Evolutionary conservation across 2,797 vertebrate genomes (phyloP), one percentile per base, ranked within the genome.

Genomic region (Rhincodon typus): DNA sequence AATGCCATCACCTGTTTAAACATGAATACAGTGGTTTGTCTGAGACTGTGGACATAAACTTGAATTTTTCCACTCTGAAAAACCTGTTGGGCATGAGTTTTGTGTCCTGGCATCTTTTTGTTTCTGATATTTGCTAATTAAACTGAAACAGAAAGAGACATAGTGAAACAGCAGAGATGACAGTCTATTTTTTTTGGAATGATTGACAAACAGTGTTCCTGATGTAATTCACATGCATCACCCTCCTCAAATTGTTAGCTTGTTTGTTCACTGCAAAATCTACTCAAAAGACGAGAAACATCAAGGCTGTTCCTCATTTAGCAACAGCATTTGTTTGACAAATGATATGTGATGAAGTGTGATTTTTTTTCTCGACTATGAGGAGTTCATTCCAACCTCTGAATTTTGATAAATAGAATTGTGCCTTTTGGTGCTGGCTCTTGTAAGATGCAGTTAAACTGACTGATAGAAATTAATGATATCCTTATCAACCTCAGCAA

Each of bases 361-460:
- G 62, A 67, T 42, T 93, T 93, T 57, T 57, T 62, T 93, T 42
- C n/a, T 23, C 69, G 46, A 95, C 67, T 46, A 53, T 8, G 21
- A 30, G 25, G 94, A 77, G 30, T 77, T 53, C 69, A 74, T 95
- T 34, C 42, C 27, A 72, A 53, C 70, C 94, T 77, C 70, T 95
- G 70, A 74, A 77, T 77, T 53, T 53, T 95, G 94, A 95, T 95
- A 95, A 95, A 95, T 95, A 77, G 69, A 95, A 95, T 77, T 95
- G 42, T 95, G 69, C 30, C 70, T 57, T 95, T 95, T 95, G 69
- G 74, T 77, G 94, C 42, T 74, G 50, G 94, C 42, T 77, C 6
- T 15, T 34, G 30, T 95, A 34, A 4, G 70, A 34, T 53, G 70
- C 70, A 74, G 94, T 77, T 77, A 57, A 72, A 94, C 46, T 95